Evolutionary conservation across 2,113 vertebrate genomes (phyloP), one percentile per base, ranked within the genome.

Genomic region (Indri indri): DNA sequence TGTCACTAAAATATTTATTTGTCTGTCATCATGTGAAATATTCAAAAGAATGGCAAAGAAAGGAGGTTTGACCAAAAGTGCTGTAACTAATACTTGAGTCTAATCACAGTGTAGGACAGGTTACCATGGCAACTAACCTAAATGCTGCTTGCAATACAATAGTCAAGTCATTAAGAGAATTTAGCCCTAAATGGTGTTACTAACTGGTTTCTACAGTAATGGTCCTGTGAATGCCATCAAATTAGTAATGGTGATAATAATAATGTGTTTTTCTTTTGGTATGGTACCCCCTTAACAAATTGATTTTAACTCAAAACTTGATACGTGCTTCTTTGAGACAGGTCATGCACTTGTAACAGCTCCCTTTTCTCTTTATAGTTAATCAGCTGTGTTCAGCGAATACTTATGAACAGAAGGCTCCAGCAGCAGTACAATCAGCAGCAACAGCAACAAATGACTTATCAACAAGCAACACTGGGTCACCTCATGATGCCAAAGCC

Each of bases 301-400:
- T 82, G 98, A 98, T 99, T 99, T 98, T 96, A 97, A 88, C 96
- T 98, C 96, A 97, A 97, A 98, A 98, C 88, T 97, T 98, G 98
- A 98, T 97, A 93, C 95, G 94, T 22, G 94, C 94, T 4, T 97
- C 89, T 7, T 42, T 40, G 96, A 80, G 93, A 22, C 0, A 17
- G 96, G 94, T 61, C 0, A 2, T 6, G 95, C 83, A 23, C 97
- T 97, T 66, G 40, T 87, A 84, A 59, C 96, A 85, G 82, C 97
- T 98, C 95, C 94, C 27, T 97, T 98, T 97, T 97, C 95, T 98
- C 16, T 98, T 2, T 83, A 30, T 99, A 99, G 99, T 96, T 99
- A 54, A 99, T 99, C 98, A 99, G 99, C 97, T 99, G 99, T 59
- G 99, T 99, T 82, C 99, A 99, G 98, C 99, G 99, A 99, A 99